These are phyloP conservation scores for Nothura maculosa DNA, from an alignment of 2,797 vertebrate species.

Conservation along the genomic window DNA sequence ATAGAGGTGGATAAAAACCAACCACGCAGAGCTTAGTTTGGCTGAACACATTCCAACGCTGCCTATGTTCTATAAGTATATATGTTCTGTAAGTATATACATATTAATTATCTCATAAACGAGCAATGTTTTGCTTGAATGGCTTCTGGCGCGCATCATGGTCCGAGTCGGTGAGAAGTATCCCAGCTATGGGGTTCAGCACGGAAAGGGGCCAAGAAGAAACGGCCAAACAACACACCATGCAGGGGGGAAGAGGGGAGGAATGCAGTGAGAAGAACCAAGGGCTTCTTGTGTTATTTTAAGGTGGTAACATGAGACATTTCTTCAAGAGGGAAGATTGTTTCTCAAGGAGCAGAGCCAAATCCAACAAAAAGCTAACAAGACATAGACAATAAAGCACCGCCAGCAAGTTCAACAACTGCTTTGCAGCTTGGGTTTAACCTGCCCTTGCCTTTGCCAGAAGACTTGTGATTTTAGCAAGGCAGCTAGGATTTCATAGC, in stretches of 20 bases:
- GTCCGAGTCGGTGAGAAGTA: conserved; percentile 14
- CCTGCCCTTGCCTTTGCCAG: conserved; percentile 62
- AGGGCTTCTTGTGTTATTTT: conserved; percentile 55
- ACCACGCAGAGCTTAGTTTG: conserved; percentile 16
- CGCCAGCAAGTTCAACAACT: conserved; percentile 4
- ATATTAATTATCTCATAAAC: conserved; percentile 49
- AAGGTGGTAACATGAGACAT: conserved; percentile 68
- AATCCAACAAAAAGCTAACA: conserved; percentile 66
- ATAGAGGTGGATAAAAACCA: neutral
- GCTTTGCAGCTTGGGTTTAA: conserved; percentile 28
- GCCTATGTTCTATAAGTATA: neutral
- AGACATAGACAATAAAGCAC: conserved; percentile 46
- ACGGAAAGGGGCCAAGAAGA: neutral
- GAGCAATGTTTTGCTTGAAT: neutral
- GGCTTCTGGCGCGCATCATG: conserved; percentile 6
- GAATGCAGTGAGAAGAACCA: conserved; percentile 33
- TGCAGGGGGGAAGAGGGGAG: neutral
- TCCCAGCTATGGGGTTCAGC: neutral
- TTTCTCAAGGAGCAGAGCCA: conserved; percentile 66
- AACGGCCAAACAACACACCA: conserved; percentile 13
- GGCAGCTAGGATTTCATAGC: neutral
- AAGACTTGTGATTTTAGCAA: conserved; percentile 20
- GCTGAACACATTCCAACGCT: conserved; percentile 4
- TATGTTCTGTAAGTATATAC: neutral
- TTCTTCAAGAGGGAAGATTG: conserved; percentile 60